Evolutionary conservation across 2,888 invertebrate genomes (phyloP).

Genomic region (Athalia cordata): DNA sequence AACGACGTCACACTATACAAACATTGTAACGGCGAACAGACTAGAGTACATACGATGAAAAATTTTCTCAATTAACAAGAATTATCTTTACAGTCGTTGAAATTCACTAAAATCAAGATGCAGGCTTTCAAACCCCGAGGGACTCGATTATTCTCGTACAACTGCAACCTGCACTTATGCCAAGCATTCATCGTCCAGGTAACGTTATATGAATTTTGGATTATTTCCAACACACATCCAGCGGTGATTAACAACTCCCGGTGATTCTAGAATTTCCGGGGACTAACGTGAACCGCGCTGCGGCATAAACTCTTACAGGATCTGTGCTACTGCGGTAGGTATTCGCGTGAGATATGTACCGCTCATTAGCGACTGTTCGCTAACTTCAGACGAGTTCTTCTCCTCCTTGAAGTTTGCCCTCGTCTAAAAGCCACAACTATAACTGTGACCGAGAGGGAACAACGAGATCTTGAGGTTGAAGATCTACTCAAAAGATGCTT

Average conservation of each 20-base stretch:
- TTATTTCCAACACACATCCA: constrained; percentile 1
- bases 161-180: background rate
- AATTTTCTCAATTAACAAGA: no score
- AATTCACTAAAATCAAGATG: no score
- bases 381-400: constrained; percentile 64
- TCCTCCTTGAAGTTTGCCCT: constrained; percentile 11
- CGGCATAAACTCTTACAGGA: constrained; percentile 15
- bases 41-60: background rate
- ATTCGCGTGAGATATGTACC: constrained; percentile 58
- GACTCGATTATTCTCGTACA: no score
- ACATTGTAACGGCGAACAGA: background rate
- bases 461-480: no score
- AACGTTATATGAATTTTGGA: constrained; percentile 3
- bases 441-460: no score
- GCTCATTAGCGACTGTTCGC: constrained; percentile 68
- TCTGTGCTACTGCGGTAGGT: constrained; percentile 6
- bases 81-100: no score
- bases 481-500: no score
- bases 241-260: constrained; percentile 7
- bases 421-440: background rate
- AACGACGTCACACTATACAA: constrained; percentile 1
- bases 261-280: constrained; percentile 17
- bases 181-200: background rate
- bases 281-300: constrained; percentile 26
- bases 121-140: no score